Base-by-base conservation (phyloP, 1,140 invertebrate genomes). In the Diachasma alloeum region DNA sequence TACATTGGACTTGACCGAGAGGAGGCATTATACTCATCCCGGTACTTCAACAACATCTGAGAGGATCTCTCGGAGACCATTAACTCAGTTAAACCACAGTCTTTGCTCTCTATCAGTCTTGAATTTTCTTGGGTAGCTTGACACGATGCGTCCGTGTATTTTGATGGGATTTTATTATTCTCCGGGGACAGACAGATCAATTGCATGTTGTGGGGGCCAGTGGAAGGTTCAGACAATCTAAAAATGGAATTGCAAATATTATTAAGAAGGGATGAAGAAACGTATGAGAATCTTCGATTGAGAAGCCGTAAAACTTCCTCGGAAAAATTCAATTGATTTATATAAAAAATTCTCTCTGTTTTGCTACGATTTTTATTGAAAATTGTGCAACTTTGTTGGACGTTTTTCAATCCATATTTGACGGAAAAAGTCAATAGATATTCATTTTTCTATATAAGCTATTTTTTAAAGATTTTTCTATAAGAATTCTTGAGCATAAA, bases 1-100 rank as follows among this genome's bases (percentile, higher is more conserved):
- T 90, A 89, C 87, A 89, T 88, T 74, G 87, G 84, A 76, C 78
- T 86, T 0, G 74, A 82, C 46, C 83, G 72, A 24, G 82, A 81
- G 4, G 76, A 79, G 13, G 36, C 42, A 69, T 83, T 72, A 81
- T 85, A 87, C 31, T 83, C 72, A n/a, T 77, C 66, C 74, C 77
- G 83, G 66, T 89, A 89, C 15, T 87, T 77, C n/a, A 83, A 37
- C 31, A 88, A 76, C 42, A 71, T 36, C 4, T 74, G 53, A 13
- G 80, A 72, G 8, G 78, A 73, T 19, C 75, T 53, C 44, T 87
- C 80, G 22, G 82, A 81, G 39, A 87, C 53, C 31, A 59, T 39
- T 19, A 85, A 72, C 71, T 74, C 4, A 11, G 56, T 76, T 36
- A 56, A 17, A 26, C 53, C 19, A 9, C n/a, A 8, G 19, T 76